Conservation (phyloP, 53 echinoderm and acorn worm genomes). For the Crossaster papposus region DNA sequence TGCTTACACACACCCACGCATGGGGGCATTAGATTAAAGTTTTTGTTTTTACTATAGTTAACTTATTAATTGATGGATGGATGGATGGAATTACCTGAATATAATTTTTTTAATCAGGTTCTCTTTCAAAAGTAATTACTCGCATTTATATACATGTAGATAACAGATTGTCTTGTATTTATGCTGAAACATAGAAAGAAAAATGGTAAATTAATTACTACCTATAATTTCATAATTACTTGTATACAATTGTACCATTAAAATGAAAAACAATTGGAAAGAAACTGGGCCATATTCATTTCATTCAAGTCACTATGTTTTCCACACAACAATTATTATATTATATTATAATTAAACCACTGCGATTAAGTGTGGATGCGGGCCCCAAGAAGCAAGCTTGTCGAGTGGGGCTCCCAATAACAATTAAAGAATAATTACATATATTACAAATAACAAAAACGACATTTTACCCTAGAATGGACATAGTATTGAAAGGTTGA, state of each 20-base stretch:
- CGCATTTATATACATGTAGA: slow-evolving; percentile 22
- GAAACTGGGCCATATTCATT: neutral
- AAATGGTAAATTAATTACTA: slow-evolving; percentile 23
- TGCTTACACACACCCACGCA: slow-evolving; percentile 1
- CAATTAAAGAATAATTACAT: too few species aligned
- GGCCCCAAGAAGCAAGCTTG: too few species aligned
- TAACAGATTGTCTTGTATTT: slow-evolving; percentile 34
- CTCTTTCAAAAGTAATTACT: neutral
- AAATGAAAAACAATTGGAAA: slow-evolving; percentile 24
- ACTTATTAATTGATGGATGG: neutral
- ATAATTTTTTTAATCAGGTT: neutral
- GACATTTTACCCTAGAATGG: too few species aligned
- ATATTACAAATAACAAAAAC: too few species aligned
- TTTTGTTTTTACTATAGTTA: slow-evolving; percentile 8
- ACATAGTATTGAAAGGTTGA: too few species aligned
- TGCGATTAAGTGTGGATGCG: too few species aligned
- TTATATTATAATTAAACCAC: too few species aligned
- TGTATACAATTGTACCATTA: slow-evolving; percentile 50
- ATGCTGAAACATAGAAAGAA: slow-evolving; percentile 43
- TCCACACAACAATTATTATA: too few species aligned
- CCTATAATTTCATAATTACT: slow-evolving; percentile 38
- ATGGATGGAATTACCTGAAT: neutral
- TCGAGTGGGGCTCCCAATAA: too few species aligned
- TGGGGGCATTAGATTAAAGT: slow-evolving; percentile 31
- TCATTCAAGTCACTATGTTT: too few species aligned